Evolutionary conservation across 2,888 invertebrate genomes (phyloP), one percentile per base, ranked within the genome.

Genomic region (Lasius fuliginosus): DNA sequence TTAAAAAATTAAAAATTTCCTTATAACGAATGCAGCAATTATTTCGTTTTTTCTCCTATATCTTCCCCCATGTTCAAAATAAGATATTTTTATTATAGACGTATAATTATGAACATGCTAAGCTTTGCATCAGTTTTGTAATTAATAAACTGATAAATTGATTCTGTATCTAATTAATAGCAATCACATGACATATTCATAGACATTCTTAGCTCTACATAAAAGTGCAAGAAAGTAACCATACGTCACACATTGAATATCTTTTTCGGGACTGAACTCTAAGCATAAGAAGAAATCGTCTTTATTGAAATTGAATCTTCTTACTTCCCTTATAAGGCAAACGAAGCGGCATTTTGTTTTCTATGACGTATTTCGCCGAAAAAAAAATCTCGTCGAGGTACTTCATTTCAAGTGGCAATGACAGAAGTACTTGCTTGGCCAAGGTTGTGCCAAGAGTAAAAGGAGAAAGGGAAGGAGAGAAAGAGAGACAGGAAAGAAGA

Each of bases 401-500:
- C 85, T 75, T 71, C 71, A 77, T 73, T 87, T 85, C 90, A 89
- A 86, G 90, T 90, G 90, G 88, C 90, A 90, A 90, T 90, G 90
- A 90, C 90, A 90, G 88, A 83, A 85, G 89, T 88, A 89, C 85
- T 88, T 86, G 83, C 86, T 88, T 90, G 90, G 90, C 90, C 90
- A 90, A 90, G 88, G 90, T 90, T 90, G 89, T 84, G 88, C 85
- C 87, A 85, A 87, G 87, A 87, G 82, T 15, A 42, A 36, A 46
- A 36, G 23, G 30, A 60, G 58, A 62, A 64, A 67, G n/a, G 23
- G 23, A 65, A 18, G 58, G 42, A 76, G 60, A 71, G 74, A 65
- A 8, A 40, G 58, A 15, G 46, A 65, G 53, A 36, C 69, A 23
- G 68, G 56, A 49, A 27, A 60, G 23, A 33, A 49, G 60, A 23